Base-by-base conservation (phyloP, 1,140 invertebrate genomes). In the Drosophila grimshawi region DNA sequence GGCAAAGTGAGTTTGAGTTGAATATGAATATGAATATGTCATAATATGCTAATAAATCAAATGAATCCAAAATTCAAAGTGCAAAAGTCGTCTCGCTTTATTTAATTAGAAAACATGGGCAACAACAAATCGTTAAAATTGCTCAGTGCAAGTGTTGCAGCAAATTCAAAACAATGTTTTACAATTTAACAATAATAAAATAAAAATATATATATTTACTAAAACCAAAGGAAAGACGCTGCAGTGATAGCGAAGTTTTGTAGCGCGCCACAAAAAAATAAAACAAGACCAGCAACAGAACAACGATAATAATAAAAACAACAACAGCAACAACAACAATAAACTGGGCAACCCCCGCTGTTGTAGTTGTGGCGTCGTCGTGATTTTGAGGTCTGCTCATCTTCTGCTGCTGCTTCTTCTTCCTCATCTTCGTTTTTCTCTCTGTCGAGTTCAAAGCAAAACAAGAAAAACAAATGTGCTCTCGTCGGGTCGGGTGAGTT, bases 141-240 rank as follows among this genome's bases (percentile, higher is more conserved):
- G 68, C 19, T 19, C 19, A 59, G 59, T 70, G 78, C 11, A 37
- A 68, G 80, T 71, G 46, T 49, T 71, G 46, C 51, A 81, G 69
- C 61, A 86, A 81, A 86, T 81, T 78, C 81, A 71, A 78, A 82
- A 81, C 86, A 86, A 70, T 76, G 62, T 67, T 63, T 81, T 78
- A 75, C 86, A 85, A 86, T 86, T 86, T 82, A 81, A 86, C 78
- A 86, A 78, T 86, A 86, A 86, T 70, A 81, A 86, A 70, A 78
- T 43, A 0, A 3, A 43, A 43, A 43, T 43, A 1, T 19, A 1
- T 19, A 19, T 19, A 43, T n/a, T n/a, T 43, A 61, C 32, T 64
- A 73, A 60, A 63, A 45, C 35, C 35, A 63, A 59, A 65, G 55
- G 35, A 63, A 45, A 7, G 56, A 39, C 48, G 41, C 35, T 11